Evolutionary conservation across 2,113 vertebrate genomes (phyloP).

Genomic region (Rynchops niger): DNA sequence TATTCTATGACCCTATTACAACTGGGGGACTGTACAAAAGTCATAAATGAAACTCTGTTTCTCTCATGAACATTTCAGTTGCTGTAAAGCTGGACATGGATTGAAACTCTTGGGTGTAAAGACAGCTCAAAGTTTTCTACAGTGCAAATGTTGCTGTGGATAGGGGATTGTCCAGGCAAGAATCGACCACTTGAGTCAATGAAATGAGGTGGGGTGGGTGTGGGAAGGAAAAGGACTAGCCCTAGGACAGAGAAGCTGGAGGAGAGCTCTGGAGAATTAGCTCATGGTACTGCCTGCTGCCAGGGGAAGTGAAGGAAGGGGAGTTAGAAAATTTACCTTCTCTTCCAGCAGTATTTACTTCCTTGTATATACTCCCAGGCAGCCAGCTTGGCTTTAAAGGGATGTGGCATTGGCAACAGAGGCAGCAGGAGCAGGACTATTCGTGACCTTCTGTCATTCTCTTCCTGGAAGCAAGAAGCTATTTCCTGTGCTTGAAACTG

Average conservation of each 20-base stretch:
- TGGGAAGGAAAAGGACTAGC: neutral
- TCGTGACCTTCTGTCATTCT: neutral
- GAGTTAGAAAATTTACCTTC: neutral
- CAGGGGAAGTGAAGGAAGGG: constrained; percentile 21
- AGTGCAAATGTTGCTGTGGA: neutral
- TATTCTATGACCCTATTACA: neutral
- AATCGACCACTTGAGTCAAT: neutral
- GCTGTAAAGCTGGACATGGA: neutral
- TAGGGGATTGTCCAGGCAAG: neutral
- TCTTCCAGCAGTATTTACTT: neutral
- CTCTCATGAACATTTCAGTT: neutral
- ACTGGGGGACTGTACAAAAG: neutral
- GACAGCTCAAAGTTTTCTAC: neutral
- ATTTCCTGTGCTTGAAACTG: neutral
- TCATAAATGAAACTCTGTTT: neutral
- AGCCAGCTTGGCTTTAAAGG: constrained; percentile 1
- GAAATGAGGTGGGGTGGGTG: neutral
- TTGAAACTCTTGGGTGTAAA: neutral
- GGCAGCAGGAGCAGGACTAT: neutral
- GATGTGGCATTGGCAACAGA: neutral
- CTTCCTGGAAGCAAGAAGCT: neutral
- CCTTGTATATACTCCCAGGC: neutral
- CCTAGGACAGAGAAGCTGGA: neutral
- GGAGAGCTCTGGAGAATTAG: constrained; percentile 10
- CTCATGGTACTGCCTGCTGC: constrained; percentile 2